These are phyloP conservation scores for Climacteris rufus DNA, from an alignment of 2,113 vertebrate species.

Conservation along the genomic window DNA sequence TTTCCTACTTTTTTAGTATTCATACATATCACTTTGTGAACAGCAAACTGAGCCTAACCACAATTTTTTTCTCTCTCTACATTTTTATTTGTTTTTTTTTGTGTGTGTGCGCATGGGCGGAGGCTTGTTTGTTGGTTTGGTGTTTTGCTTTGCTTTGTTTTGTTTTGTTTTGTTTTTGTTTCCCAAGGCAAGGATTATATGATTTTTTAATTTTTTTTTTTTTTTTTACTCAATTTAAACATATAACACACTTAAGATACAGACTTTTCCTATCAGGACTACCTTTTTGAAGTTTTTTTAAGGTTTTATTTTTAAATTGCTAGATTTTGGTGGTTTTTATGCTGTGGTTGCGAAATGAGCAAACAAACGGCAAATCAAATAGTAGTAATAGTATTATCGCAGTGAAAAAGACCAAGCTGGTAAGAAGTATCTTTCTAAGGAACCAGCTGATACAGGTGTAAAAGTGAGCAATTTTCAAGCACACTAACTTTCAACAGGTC, in stretches of 20 bases:
- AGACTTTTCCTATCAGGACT: not conserved
- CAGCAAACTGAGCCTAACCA: not conserved
- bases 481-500: not conserved
- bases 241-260: not conserved
- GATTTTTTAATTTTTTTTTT: not conserved
- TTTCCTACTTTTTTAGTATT: not conserved
- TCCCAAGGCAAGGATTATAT: fast-evolving
- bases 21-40: not conserved
- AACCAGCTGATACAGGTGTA: not conserved
- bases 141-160: too few relatives aligned
- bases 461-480: not conserved
- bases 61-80: not conserved
- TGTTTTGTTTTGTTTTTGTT: too few relatives aligned
- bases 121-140: too few relatives aligned
- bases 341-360: not conserved
- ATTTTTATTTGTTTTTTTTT: too few relatives aligned
- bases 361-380: not conserved
- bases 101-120: too few relatives aligned
- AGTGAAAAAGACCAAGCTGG: not conserved
- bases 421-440: not conserved
- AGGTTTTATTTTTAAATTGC: not conserved
- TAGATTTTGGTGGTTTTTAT: not conserved
- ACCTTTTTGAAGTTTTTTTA: not conserved
- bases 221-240: not conserved
- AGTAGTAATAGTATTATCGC: not conserved